Percentiles rank a stretch among this genome's conserved stretches.
These are phyloP conservation scores for Tethya wilhelma DNA, from an alignment of 37 sponge, comb jelly and placozoan species.

Conservation along the genomic window DNA sequence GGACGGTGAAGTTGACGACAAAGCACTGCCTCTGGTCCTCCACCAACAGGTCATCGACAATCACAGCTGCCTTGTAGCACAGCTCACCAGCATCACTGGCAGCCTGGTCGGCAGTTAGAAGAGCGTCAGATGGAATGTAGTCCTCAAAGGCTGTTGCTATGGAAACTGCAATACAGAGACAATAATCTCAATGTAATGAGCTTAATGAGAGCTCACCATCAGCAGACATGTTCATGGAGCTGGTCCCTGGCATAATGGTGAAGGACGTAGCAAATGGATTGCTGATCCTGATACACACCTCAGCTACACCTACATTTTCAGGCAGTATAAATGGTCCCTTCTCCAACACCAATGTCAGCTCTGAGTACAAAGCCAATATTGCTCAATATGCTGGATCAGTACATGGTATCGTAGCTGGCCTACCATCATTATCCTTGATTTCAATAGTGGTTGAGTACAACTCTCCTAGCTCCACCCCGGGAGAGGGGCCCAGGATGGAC, in stretches of 20 bases:
- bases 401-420: too few relatives aligned
- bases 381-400: too few relatives aligned
- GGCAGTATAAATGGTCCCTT: not conserved
- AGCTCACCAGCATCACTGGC: not conserved
- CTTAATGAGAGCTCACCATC: too few relatives aligned
- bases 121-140: not conserved
- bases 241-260: not conserved
- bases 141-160: slow-evolving; percentile 14
- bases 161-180: too few relatives aligned
- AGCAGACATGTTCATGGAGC: not conserved
- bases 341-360: too few relatives aligned
- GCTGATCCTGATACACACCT: slow-evolving; percentile 14
- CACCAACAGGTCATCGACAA: not conserved
- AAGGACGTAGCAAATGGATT: slow-evolving; percentile 11
- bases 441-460: not conserved
- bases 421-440: slow-evolving; percentile 46
- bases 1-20: not conserved
- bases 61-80: slow-evolving; percentile 13
- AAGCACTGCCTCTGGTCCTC: slow-evolving; percentile 41
- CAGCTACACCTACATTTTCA: not conserved
- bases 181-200: too few relatives aligned
- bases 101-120: not conserved
- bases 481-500: not conserved
- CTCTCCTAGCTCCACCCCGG: not conserved
- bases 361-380: too few relatives aligned